A percentile compares a stretch with the other conserved stretches of the same genome.
Conservation (phyloP, 1,140 invertebrate species). For the Drosophila eugracilis region DNA sequence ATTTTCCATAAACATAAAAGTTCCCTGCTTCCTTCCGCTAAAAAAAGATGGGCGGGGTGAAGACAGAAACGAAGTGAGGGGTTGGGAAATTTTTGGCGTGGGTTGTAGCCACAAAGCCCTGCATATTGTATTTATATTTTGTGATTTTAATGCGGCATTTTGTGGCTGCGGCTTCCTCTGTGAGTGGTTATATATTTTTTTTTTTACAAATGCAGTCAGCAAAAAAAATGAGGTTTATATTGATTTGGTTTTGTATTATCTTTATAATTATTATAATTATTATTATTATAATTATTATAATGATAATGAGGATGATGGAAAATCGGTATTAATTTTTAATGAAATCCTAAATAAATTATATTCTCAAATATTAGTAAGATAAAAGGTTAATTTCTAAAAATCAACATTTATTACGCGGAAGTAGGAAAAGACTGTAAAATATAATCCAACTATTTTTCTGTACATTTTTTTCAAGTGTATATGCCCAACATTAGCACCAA, state of each 20-base stretch:
- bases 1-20: slow-evolving; percentile 79
- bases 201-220: slow-evolving; percentile 16
- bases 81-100: not conserved
- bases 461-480: slow-evolving; percentile 1
- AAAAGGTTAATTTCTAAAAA: no score
- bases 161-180: slow-evolving; percentile 58
- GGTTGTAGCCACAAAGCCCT: slow-evolving; percentile 49
- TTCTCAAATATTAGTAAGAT: no score
- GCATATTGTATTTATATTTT: slow-evolving; percentile 80
- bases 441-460: no score
- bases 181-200: slow-evolving; percentile 4
- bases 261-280: no score
- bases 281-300: no score
- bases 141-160: slow-evolving; percentile 79
- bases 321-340: no score
- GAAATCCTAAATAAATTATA: no score
- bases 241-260: no score
- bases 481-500: slow-evolving; percentile 63
- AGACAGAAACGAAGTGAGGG: no score
- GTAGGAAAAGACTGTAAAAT: no score
- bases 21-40: slow-evolving; percentile 48
- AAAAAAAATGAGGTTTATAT: not conserved
- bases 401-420: no score
- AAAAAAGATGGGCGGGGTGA: slow-evolving; percentile 26
- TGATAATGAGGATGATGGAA: no score